Conservation (phyloP, 2,113 vertebrate species). For the Passer montanus region DNA sequence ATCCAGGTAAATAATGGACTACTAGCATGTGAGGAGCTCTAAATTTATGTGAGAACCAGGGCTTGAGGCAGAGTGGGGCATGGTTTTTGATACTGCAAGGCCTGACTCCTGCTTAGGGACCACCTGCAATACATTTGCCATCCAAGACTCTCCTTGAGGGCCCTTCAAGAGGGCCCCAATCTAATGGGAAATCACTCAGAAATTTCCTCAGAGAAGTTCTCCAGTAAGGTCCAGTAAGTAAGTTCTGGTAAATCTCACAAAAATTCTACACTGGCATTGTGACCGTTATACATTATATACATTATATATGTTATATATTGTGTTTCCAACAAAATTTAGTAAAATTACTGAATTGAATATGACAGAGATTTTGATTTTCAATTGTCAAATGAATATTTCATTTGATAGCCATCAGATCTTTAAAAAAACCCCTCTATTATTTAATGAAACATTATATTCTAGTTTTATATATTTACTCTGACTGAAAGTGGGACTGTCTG, state of each 20-base stretch:
- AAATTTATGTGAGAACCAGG: background rate
- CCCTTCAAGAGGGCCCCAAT: background rate
- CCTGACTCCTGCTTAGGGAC: background rate
- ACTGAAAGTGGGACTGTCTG: background rate
- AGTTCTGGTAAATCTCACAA: background rate
- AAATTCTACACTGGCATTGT: background rate
- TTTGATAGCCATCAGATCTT: background rate
- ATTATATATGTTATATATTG: too few relatives aligned
- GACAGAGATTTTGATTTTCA: background rate
- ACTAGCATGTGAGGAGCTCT: background rate
- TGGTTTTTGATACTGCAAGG: background rate
- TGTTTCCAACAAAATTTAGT: background rate
- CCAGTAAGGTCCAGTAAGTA: background rate
- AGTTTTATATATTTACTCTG: background rate
- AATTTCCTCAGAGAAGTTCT: background rate
- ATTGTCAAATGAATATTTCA: background rate
- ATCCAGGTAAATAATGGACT: background rate
- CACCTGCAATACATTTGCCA: background rate
- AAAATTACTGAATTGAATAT: background rate
- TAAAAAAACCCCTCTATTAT: background rate
- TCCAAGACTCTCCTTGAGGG: background rate
- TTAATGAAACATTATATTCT: background rate
- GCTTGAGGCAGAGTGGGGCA: background rate
- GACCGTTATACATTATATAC: fast-evolving
- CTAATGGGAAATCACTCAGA: background rate